Conservation (phyloP, 92 coral and sea anemone genomes). For the Galaxea fascicularis region DNA sequence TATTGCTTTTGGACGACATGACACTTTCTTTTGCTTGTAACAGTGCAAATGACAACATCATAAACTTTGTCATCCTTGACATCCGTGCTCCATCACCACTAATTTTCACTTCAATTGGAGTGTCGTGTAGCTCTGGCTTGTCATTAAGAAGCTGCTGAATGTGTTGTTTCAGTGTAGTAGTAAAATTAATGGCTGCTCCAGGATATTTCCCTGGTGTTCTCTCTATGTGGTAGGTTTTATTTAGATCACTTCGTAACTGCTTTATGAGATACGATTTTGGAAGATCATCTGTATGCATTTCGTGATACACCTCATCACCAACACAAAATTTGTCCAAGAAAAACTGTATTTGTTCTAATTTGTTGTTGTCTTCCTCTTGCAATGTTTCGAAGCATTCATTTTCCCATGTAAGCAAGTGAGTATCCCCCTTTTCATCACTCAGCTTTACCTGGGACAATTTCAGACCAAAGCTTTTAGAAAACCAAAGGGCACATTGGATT, state of each 20-base stretch:
- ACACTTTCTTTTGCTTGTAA: conserved; percentile 47
- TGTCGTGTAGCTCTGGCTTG: background rate
- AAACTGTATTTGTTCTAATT: background rate
- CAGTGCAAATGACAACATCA: conserved; percentile 67
- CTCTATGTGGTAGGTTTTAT: background rate
- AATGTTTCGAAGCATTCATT: background rate
- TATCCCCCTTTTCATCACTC: too few relatives aligned
- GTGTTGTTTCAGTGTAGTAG: conserved; percentile 1
- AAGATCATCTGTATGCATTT: too few relatives aligned
- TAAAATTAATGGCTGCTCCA: conserved; percentile 20
- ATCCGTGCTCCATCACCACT: conserved; percentile 72
- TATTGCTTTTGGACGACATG: conserved; percentile 68
- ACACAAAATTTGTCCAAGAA: too few relatives aligned
- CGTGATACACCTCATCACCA: too few relatives aligned
- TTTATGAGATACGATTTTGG: too few relatives aligned
- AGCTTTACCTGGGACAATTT: conserved; percentile 59
- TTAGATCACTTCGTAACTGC: background rate
- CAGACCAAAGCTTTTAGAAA: conserved; percentile 73
- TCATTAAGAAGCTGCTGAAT: conserved; percentile 1
- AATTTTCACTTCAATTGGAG: conserved; percentile 40
- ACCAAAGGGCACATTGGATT: conserved; percentile 42
- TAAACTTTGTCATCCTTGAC: conserved; percentile 68
- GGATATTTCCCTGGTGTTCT: background rate
- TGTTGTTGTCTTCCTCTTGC: background rate
- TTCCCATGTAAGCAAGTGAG: too few relatives aligned